Evolutionary conservation across 2,113 vertebrate genomes (phyloP), one percentile per base, ranked within the genome.

Genomic region (Gorilla gorilla): DNA sequence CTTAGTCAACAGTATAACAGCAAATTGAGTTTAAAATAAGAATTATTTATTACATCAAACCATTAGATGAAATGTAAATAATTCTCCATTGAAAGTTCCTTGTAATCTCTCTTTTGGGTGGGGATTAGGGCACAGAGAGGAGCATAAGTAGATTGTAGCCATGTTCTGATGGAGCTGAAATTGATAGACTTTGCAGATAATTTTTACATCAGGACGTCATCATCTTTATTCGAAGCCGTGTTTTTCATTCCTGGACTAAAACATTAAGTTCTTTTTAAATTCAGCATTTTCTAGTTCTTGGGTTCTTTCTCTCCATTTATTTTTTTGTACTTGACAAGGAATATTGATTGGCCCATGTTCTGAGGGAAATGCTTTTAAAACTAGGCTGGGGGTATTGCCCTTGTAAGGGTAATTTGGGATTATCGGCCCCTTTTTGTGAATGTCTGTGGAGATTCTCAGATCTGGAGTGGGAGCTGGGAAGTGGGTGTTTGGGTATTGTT

Each of bases 191-290:
- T 66, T 45, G 9, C 18, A 5, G 48, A 40, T 78, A 1, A n/a
- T 70, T 72, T 96, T 72, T 82, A 27, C 5, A 72, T 2, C 6
- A 59, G 84, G 32, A 22, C 5, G 5, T 68, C n/a, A 3, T 78
- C 48, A 55, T 76, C 85, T 88, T 50, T 20, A 45, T 64, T 90
- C 35, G 40, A 85, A 81, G 23, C 8, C 11, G 6, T 72, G 64
- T 61, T 92, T 96, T 92, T 75, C 43, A 59, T 83, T 75, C 48
- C 88, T 87, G n/a, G 30, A 50, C 68, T n/a, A 38, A 89, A 38
- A 75, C 20, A 23, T 55, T 61, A 52, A 38, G 61, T 64, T 94
- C 14, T 66, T 52, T 48, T 55, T 79, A 57, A 55, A 90, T 57
- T 68, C 8, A 75, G 83, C 35, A 18, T 84, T 35, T 93, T 45